Base-by-base conservation (phyloP, 2,888 invertebrate genomes). In the Blomia tropicalis region DNA sequence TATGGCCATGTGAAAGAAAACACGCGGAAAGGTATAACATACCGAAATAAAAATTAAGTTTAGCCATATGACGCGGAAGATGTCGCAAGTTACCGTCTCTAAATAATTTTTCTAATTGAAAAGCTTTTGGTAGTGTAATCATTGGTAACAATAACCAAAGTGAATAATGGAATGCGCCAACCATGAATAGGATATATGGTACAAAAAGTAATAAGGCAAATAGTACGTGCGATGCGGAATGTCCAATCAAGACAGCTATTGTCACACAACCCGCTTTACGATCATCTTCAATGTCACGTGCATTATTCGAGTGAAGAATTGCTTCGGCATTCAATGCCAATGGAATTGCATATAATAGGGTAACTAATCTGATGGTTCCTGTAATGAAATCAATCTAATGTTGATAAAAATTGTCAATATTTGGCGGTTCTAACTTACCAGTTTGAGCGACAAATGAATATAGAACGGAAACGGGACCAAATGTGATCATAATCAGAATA, bases 371-470 rank as follows among this genome's bases (percentile, higher is more conserved):
- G n/a, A 90, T 81, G 66, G 83, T 62, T 58, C 62, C 62, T 62
- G 43, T 27, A 23, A 56, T 14, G 7, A 32, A 19, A n/a, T n/a
- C n/a, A n/a, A n/a, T n/a, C n/a, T 41, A n/a, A 41, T 5, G 2
- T 41, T 41, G 5, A 41, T n/a, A 29, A 30, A 1, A 23, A 41
- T 2, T 30, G 22, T 11, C 2, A 14, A 17, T 5, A 29, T 23
- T 59, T 5, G 14, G 14, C 4, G 2, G 25, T 23, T n/a, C n/a
- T n/a, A 11, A 7, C 25, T 56, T 54, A 3, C 93, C 93, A 0
- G 90, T 88, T 76, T 93, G 92, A 29, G 88, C 83, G 78, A 93
- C 81, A 72, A 87, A 93, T 2, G 92, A 87, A 76, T 92, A 93
- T 22, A 93, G 79, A 23, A 92, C 91, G 25, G 89, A 87, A 25